phyloP scores from a whole-genome alignment of 1,140 invertebrate species.

The Pogonomyrmex californicus region DNA sequence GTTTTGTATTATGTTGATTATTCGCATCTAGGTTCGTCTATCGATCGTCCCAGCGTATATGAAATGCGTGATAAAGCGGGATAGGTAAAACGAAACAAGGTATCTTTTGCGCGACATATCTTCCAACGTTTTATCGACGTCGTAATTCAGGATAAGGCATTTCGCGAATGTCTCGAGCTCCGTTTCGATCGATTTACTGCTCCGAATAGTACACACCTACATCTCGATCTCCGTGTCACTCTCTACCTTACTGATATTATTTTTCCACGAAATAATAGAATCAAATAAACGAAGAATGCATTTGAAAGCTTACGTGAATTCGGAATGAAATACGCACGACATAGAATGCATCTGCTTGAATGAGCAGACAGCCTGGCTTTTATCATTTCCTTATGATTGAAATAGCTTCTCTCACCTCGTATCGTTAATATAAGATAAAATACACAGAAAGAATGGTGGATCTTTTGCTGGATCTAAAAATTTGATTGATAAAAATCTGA shows the following conservation, averaged over 20 bases:
- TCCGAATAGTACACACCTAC: constrained; percentile 30
- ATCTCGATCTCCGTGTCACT: constrained; percentile 39
- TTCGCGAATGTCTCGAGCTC: constrained; percentile 37
- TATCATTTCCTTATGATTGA: neutral
- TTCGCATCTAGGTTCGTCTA: constrained; percentile 28
- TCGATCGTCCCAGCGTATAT: neutral
- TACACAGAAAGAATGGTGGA: neutral
- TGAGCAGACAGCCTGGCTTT: neutral
- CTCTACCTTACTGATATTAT: constrained; percentile 44
- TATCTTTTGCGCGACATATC: constrained; percentile 61
- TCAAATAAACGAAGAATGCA: constrained; percentile 50
- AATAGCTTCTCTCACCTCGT: neutral
- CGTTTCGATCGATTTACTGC: constrained; percentile 71
- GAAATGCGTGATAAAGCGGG: constrained; percentile 53
- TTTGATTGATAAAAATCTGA: no score
- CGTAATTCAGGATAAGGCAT: constrained; percentile 73
- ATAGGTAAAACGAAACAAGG: constrained; percentile 43
- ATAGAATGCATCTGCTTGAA: neutral
- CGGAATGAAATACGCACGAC: neutral
- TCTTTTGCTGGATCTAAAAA: neutral
- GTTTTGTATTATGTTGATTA: constrained; percentile 76
- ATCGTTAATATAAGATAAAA: neutral
- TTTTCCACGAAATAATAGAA: constrained; percentile 60
- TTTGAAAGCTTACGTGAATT: constrained; percentile 9
- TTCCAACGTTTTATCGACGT: constrained; percentile 76